Evolutionary conservation across 2,113 vertebrate species (phyloP), one percentile per base, ranked within the genome.

Genomic region (Amblyornis subalaris): DNA sequence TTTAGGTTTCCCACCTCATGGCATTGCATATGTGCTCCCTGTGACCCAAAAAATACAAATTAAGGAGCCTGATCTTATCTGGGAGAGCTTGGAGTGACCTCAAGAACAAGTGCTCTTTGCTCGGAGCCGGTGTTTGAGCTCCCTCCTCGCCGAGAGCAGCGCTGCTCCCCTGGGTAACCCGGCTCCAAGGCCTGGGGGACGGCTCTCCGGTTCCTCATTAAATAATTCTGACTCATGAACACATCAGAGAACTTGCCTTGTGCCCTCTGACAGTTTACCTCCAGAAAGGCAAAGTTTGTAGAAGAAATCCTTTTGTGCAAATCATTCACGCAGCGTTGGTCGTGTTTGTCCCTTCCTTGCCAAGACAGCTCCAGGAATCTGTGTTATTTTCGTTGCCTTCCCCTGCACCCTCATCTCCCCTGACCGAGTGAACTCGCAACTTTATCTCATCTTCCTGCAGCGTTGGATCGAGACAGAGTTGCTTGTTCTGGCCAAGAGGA

Each of bases 301-400:
- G 7, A 91, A 79, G 92, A 95, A 94, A 96, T 88, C 47, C 66
- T 93, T 89, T 89, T 78, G 91, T 81, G 84, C 81, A 88, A 73
- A 85, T 88, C 88, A 57, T 65, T 88, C 83, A 47, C 11, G 7
- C 6, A 7, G 35, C 69, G 31, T 89, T 88, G 88, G 82, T 83
- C 73, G 35, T 26, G 42, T 90, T 74, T 53, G 60, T 72, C 85
- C 78, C 67, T 83, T 88, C 76, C 69, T 57, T 18, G 15, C 54
- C 44, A 15, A 82, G 88, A 57, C 58, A 80, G 77, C 82, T 81
- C 62, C 17, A 38, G 58, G 79, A 77, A 79, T 86, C n/a, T 72
- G 60, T 75, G 50, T 71, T 64, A 51, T 78, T 90, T 88, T 70
- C 93, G 71, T n/a, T 85, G 62, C 77, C 73, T 94, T 57, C 47